Percentiles rank a stretch among this genome's conserved stretches.
Evolutionary conservation across 2,888 invertebrate species (phyloP).

Genomic region (Glyphotaelius pellucidus): DNA sequence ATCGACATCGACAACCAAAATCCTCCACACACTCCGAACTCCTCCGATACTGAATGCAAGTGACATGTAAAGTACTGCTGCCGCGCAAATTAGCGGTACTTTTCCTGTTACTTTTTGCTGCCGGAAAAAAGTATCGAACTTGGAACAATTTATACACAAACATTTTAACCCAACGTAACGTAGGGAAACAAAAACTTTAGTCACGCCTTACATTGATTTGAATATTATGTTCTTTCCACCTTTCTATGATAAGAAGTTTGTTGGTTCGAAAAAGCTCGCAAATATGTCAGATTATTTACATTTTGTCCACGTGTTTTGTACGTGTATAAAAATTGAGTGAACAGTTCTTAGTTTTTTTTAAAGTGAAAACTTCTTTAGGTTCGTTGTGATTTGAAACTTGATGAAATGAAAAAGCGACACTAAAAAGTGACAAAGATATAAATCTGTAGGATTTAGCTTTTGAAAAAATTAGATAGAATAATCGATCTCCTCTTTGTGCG

Average conservation of each 20-base stretch:
- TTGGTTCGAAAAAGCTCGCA: no score
- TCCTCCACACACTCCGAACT: conserved; percentile 40
- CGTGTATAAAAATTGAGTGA: no score
- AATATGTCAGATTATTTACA: no score
- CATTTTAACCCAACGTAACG: not conserved
- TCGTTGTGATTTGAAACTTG: no score
- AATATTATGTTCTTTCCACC: not conserved
- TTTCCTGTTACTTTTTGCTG: not conserved
- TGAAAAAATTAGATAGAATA: no score
- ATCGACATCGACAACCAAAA: conserved; percentile 51
- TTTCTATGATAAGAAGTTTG: not conserved
- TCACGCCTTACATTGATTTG: not conserved
- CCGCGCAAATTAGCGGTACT: conserved; percentile 46
- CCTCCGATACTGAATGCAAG: conserved; percentile 55
- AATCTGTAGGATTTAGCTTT: no score
- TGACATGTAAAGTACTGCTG: conserved; percentile 53
- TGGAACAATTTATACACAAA: not conserved
- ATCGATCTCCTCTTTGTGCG: no score
- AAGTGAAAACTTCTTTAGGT: no score
- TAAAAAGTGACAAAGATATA: no score
- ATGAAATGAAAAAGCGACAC: no score
- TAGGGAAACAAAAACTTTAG: not conserved
- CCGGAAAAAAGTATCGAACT: not conserved
- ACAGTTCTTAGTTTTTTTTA: no score
- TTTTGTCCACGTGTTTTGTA: no score